Evolutionary conservation across 2,113 vertebrate genomes (phyloP), one percentile per base, ranked within the genome.

Genomic region (Macaca nemestrina): DNA sequence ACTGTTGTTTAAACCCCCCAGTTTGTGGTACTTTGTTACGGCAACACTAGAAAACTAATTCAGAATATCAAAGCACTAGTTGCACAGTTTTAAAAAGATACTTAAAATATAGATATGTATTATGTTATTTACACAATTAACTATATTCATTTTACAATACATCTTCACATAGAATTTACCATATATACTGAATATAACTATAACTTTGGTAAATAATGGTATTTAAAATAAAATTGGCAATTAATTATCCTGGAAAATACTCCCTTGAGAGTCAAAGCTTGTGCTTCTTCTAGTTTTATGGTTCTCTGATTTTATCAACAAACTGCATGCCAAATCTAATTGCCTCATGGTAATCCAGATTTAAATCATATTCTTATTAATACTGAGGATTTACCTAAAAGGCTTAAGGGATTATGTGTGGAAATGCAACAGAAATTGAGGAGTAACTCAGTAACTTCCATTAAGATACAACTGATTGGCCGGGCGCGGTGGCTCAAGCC

Each of bases 321-420:
- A 87, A 94, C 90, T 32, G 30, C 81, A 38, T 88, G 38, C 50
- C 90, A 95, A 72, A 92, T 87, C 80, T 96, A 95, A 96, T 50
- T 95, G 52, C 57, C 73, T 83, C 38, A n/a, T 67, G 57, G 30
- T 96, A 97, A 97, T 96, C 95, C 90, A 94, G 88, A 97, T 95
- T 96, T 92, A 97, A 96, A 97, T 93, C 70, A 90, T 81, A 95
- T 90, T 97, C 92, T 57, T 82, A 92, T 93, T 89, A 96, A 89
- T 92, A 86, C 30, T 32, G 50, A 93, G 55, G 94, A 94, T 97
- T 97, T 97, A 48, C 16, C 64, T 94, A 97, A 98, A 98, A 93
- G 48, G 84, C 43, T 97, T 94, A 97, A 90, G 20, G 81, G 90
- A 95, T 97, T 97, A 93, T 61, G 70, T 80, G 87, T 79, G 48